Percentiles rank a stretch among this genome's conserved stretches.
These are phyloP conservation scores for Coccyzus lansbergi DNA, from an alignment of 2,797 vertebrate genomes.

Conservation along the genomic window DNA sequence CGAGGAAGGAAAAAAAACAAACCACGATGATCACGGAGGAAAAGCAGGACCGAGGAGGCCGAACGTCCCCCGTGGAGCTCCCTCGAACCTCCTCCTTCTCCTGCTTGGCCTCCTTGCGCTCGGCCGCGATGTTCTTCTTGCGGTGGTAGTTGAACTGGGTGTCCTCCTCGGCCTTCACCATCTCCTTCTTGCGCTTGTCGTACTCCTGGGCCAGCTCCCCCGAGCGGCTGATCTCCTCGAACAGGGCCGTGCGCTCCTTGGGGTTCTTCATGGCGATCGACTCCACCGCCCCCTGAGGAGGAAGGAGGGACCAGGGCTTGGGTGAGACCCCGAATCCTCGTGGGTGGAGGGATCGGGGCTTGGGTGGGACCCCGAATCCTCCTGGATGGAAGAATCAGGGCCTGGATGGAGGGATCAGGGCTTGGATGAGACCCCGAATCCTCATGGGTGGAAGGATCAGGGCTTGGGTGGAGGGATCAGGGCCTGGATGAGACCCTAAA, in stretches of 20 bases:
- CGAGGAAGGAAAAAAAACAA: too few relatives aligned
- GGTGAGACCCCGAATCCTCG: too few relatives aligned
- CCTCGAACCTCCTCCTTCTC: slow-evolving; percentile 93
- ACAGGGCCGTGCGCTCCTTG: slow-evolving; percentile 85
- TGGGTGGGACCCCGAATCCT: not conserved
- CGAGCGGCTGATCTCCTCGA: slow-evolving; percentile 96
- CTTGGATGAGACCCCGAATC: too few relatives aligned
- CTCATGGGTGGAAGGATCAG: too few relatives aligned
- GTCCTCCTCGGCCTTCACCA: slow-evolving; percentile 98
- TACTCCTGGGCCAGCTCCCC: slow-evolving; percentile 94
- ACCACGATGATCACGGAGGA: slow-evolving; percentile 82
- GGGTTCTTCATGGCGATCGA: slow-evolving; percentile 51
- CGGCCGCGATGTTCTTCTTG: slow-evolving; percentile 96
- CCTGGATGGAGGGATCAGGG: too few relatives aligned
- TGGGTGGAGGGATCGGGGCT: too few relatives aligned
- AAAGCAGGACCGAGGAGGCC: too few relatives aligned
- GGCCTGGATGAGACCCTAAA: not conserved
- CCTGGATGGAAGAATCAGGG: too few relatives aligned
- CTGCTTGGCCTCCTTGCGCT: slow-evolving; percentile 97
- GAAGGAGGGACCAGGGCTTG: too few relatives aligned
- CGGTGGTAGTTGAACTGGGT: slow-evolving; percentile 98
- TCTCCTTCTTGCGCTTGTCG: slow-evolving; percentile 95
- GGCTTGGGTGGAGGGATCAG: too few relatives aligned
- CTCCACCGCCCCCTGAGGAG: not conserved
- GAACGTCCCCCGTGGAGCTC: slow-evolving; percentile 78